A percentile compares a stretch with the other conserved stretches of the same genome.
Conservation (phyloP, 2,888 invertebrate species). For the Xylota segnis region DNA sequence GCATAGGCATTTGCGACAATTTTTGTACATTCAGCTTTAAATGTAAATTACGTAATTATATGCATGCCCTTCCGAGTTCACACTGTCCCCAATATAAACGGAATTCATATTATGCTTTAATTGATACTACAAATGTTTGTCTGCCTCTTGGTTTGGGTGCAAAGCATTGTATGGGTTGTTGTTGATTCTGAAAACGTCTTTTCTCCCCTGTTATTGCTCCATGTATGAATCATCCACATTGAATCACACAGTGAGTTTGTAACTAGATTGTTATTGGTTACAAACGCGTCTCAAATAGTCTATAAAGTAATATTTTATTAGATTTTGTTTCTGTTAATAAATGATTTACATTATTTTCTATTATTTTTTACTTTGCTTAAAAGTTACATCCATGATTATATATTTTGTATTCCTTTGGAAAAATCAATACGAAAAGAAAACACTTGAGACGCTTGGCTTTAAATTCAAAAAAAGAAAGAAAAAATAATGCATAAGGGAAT, state of each 20-base stretch:
- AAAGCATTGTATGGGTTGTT: neutral
- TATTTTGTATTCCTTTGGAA: conserved; percentile 13
- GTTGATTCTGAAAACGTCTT: conserved; percentile 9
- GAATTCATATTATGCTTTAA: conserved; percentile 15
- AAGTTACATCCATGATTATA: too few species aligned
- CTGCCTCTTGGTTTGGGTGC: neutral
- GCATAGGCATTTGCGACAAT: neutral
- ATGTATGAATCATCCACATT: conserved; percentile 20
- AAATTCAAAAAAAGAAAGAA: conserved; percentile 8
- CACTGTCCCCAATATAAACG: conserved; percentile 6
- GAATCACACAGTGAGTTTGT: conserved; percentile 10
- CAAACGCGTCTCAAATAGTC: neutral
- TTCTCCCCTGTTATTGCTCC: neutral
- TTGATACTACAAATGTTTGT: conserved; percentile 14
- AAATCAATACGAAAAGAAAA: conserved; percentile 48
- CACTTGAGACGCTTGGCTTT: conserved; percentile 62
- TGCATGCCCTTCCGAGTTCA: neutral
- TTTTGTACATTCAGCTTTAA: conserved; percentile 13
- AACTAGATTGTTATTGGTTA: neutral
- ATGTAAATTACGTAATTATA: conserved; percentile 10
- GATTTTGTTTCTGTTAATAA: neutral
- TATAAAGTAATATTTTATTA: neutral
- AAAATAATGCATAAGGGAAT: neutral
- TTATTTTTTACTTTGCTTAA: neutral
- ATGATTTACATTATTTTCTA: neutral